phyloP scores from a whole-genome alignment of 2,797 vertebrate genomes.

The Paedocypris micromegethes region DNA sequence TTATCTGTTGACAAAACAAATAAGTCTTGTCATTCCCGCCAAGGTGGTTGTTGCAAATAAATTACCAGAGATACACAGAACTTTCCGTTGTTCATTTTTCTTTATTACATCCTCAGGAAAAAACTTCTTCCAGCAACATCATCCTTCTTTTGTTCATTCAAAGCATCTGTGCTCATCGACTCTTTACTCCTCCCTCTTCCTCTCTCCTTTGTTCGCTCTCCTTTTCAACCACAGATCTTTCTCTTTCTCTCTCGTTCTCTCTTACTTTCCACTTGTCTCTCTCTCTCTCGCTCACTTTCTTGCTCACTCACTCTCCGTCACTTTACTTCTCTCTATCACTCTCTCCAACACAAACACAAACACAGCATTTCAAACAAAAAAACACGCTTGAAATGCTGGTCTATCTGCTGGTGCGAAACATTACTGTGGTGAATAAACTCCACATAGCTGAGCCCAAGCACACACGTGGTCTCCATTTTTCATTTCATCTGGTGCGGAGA shows the following conservation, averaged over 20 bases:
- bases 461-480: constrained; percentile 27
- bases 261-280: not conserved
- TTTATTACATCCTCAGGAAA: constrained; percentile 5
- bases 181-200: constrained; percentile 29
- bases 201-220: constrained; percentile 3
- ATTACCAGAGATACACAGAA: constrained; percentile 15
- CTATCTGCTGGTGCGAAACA: constrained; percentile 21
- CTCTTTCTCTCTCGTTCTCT: not conserved
- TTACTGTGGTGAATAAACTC: constrained; percentile 31
- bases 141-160: constrained; percentile 9
- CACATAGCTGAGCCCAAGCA: constrained; percentile 28
- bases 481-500: constrained; percentile 16
- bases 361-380: constrained; percentile 7
- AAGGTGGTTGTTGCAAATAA: constrained; percentile 22
- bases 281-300: too few species aligned
- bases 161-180: not conserved
- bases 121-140: constrained; percentile 31
- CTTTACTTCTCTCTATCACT: too few species aligned
- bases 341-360: too few species aligned
- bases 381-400: constrained; percentile 30
- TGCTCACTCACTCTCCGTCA: too few species aligned
- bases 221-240: not conserved
- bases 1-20: constrained; percentile 18
- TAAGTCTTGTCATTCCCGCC: constrained; percentile 15
- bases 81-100: constrained; percentile 46